Percentiles rank a stretch among this genome's conserved stretches.
phyloP scores from a whole-genome alignment of 2,888 invertebrate species.

The Urechis unicinctus region DNA sequence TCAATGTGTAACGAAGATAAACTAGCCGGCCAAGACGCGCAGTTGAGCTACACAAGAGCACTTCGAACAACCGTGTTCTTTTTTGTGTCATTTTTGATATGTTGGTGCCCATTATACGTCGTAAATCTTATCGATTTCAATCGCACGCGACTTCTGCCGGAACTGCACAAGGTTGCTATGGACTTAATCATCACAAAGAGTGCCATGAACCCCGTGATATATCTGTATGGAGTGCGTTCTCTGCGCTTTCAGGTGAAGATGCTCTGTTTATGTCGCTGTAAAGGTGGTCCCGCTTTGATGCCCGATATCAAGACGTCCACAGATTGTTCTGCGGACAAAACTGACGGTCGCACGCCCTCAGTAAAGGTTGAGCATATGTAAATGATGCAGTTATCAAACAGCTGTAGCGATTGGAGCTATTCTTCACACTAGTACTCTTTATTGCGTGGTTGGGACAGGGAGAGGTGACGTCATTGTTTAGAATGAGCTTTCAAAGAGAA shows the following conservation, averaged over 20 bases:
- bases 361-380: too few species aligned
- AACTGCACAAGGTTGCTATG: constrained; percentile 14
- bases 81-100: constrained; percentile 12
- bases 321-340: too few species aligned
- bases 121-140: constrained; percentile 15
- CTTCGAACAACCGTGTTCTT: constrained; percentile 7
- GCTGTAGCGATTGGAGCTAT: too few species aligned
- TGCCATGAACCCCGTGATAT: constrained; percentile 19
- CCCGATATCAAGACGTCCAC: too few species aligned
- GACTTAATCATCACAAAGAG: constrained; percentile 21
- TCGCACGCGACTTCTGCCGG: constrained; percentile 6
- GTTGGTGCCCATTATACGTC: constrained; percentile 19
- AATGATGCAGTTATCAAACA: too few species aligned
- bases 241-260: constrained; percentile 16
- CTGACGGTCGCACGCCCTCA: too few species aligned
- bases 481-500: too few species aligned
- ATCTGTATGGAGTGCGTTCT: constrained; percentile 18
- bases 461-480: too few species aligned
- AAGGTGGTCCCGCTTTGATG: too few species aligned
- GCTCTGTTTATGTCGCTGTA: constrained; percentile 9
- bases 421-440: too few species aligned
- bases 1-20: neutral
- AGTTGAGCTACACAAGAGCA: constrained; percentile 9
- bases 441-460: too few species aligned
- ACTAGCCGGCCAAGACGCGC: constrained; percentile 1